These are phyloP conservation scores for Platyrinchus mystaceus DNA, from an alignment of 2,797 vertebrate genomes.

Conservation along the genomic window DNA sequence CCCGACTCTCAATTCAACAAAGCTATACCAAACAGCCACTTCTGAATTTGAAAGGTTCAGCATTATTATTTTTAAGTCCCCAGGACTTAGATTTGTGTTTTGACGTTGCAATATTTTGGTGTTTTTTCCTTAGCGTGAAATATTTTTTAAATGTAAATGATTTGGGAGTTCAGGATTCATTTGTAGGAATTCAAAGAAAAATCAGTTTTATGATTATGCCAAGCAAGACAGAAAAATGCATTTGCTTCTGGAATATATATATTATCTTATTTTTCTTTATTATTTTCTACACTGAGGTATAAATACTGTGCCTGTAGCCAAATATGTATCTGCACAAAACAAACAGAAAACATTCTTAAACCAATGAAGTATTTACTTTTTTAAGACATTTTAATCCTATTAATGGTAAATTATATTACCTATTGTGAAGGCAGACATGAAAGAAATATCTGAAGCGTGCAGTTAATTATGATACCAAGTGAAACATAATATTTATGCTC, in stretches of 20 bases:
- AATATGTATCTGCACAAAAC: conserved; percentile 71
- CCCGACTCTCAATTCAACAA: conserved; percentile 22
- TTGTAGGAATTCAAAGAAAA: background rate
- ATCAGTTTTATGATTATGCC: background rate
- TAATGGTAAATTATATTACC: conserved; percentile 76
- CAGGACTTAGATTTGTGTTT: background rate
- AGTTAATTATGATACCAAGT: conserved; percentile 77
- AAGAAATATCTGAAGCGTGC: conserved; percentile 76
- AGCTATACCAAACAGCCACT: background rate
- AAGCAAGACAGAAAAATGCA: conserved; percentile 7
- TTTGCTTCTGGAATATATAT: conserved; percentile 49
- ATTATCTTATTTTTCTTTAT: conserved; percentile 70
- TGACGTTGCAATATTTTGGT: background rate
- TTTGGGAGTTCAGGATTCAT: background rate
- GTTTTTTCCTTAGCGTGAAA: background rate
- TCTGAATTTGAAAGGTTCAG: background rate
- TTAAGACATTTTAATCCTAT: conserved; percentile 77
- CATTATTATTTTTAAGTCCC: background rate
- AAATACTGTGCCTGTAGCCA: conserved; percentile 67
- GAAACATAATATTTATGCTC: conserved; percentile 74
- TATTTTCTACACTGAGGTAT: conserved; percentile 64
- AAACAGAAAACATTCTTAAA: conserved; percentile 75
- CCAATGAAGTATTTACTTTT: conserved; percentile 74
- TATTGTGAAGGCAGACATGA: conserved; percentile 75
- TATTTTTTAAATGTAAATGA: background rate